Evolutionary conservation across 2,797 vertebrate genomes (phyloP).

Genomic region (Sebastes steindachneri): DNA sequence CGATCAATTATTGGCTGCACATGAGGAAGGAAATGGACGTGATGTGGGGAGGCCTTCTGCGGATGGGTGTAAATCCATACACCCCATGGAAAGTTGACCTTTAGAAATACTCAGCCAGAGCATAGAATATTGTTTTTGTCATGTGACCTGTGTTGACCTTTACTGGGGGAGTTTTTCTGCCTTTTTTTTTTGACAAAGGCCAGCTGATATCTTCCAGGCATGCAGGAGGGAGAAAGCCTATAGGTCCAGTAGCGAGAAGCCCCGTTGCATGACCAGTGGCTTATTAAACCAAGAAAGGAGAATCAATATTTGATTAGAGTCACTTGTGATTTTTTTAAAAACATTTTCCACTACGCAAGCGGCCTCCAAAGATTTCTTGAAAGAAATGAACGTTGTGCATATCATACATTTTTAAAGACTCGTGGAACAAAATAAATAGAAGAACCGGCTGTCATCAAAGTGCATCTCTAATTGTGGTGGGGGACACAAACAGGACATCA

Average conservation of each 20-base stretch:
- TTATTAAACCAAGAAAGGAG: slow-evolving; percentile 61
- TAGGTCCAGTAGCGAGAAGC: neutral
- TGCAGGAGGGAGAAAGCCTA: neutral
- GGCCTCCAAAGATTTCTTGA: slow-evolving; percentile 56
- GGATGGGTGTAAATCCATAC: slow-evolving; percentile 41
- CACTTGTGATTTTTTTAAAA: slow-evolving; percentile 51
- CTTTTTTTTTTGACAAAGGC: slow-evolving; percentile 38
- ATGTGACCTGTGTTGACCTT: slow-evolving; percentile 67
- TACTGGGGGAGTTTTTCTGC: slow-evolving; percentile 19
- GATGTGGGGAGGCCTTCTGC: slow-evolving; percentile 25
- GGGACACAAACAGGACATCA: slow-evolving; percentile 64
- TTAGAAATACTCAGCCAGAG: slow-evolving; percentile 60
- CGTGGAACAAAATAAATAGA: slow-evolving; percentile 25
- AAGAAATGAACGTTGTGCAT: slow-evolving; percentile 58
- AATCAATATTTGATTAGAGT: slow-evolving; percentile 81
- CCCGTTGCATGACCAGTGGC: slow-evolving; percentile 48
- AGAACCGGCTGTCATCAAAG: slow-evolving; percentile 71
- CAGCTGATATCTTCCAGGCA: slow-evolving; percentile 38
- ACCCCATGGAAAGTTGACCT: slow-evolving; percentile 64
- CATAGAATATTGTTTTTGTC: slow-evolving; percentile 50
- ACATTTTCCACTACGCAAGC: slow-evolving; percentile 35
- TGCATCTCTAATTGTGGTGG: slow-evolving; percentile 70
- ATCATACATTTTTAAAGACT: slow-evolving; percentile 75
- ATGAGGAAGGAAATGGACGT: neutral
- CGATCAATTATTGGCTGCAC: slow-evolving; percentile 26